Evolutionary conservation across 2,113 vertebrate species (phyloP), one percentile per base, ranked within the genome.

Genomic region (Dunckerocampus dactyliophorus): DNA sequence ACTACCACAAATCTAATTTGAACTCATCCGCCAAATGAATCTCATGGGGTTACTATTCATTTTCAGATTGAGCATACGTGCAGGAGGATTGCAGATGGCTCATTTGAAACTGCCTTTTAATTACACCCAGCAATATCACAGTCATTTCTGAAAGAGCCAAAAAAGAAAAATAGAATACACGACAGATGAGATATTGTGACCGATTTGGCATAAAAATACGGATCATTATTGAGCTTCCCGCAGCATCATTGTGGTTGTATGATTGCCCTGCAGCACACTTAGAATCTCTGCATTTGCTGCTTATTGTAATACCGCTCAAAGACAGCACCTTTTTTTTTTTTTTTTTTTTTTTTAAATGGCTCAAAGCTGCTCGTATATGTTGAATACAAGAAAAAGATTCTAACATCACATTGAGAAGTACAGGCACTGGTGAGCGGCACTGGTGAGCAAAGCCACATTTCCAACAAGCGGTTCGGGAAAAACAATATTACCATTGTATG

Each of bases 1-100:
- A 62, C 31, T 55, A 51, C 28, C 52, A 61, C 53, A 59, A 53
- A 45, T 67, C 45, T 22, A 74, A 71, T 76, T 50, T 54, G 73
- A 70, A 77, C 71, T 76, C 46, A 17, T 12, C 52, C 1, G 55
- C 58, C 31, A 13, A 54, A 55, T 64, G 42, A 76, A 22, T 79
- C 65, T 76, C 67, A 52, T 34, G 54, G 65, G 76, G n/a, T 64
- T 67, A 16, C 52, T 67, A 46, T 65, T 77, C 48, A 63, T 79
- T 42, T 65, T 79, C 65, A 76, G 75, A 59, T 57, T 42, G 28
- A 79, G 71, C 54, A 69, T 70, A 70, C 68, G 66, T 79, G 77
- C 64, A 72, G 80, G 79, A 82, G 80, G 49, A 57, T 62, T 82
- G 55, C 69, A 84, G 72, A 82, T 80, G 80, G 67, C 69, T 82